Conservation (phyloP, 2,888 invertebrate species). For the Catocala nupta region DNA sequence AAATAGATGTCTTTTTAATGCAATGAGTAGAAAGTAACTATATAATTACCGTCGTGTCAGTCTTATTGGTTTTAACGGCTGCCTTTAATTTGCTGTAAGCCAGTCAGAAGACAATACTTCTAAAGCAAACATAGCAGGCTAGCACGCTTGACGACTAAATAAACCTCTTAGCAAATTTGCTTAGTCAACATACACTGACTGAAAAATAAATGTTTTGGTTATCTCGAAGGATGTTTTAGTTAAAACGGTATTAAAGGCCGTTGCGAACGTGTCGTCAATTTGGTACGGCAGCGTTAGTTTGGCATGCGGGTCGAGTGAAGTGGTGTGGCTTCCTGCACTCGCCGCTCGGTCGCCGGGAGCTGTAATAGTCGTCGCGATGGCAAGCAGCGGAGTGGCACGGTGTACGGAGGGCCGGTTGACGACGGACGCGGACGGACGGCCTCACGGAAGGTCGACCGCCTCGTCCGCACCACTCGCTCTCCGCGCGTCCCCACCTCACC, state of each 20-base stretch:
- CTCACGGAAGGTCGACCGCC: conserved; percentile 86
- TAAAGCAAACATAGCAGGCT: too few species aligned
- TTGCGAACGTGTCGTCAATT: conserved; percentile 32
- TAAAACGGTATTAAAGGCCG: conserved; percentile 20
- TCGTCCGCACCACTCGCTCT: conserved; percentile 55
- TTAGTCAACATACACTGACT: conserved; percentile 1
- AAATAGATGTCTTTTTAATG: too few species aligned
- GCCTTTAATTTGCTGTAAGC: too few species aligned
- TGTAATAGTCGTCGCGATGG: conserved; percentile 52
- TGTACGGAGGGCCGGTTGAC: conserved; percentile 65
- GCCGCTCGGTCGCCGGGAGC: conserved; percentile 36
- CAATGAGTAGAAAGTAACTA: too few species aligned
- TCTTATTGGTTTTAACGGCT: too few species aligned
- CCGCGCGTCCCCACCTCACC: conserved; percentile 52
- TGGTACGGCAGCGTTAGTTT: conserved; percentile 40
- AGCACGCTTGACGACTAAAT: too few species aligned
- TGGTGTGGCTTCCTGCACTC: conserved; percentile 46
- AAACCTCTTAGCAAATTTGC: too few species aligned
- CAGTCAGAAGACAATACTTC: too few species aligned
- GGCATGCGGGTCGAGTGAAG: conserved; percentile 44
- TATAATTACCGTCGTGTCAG: too few species aligned
- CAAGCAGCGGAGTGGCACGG: conserved; percentile 76
- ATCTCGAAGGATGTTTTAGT: conserved; percentile 29
- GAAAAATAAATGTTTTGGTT: conserved; percentile 1
- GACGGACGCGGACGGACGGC: conserved; percentile 73